phyloP scores from a whole-genome alignment of 2,113 vertebrate species.

The Ptilorrhoa leucosticta region DNA sequence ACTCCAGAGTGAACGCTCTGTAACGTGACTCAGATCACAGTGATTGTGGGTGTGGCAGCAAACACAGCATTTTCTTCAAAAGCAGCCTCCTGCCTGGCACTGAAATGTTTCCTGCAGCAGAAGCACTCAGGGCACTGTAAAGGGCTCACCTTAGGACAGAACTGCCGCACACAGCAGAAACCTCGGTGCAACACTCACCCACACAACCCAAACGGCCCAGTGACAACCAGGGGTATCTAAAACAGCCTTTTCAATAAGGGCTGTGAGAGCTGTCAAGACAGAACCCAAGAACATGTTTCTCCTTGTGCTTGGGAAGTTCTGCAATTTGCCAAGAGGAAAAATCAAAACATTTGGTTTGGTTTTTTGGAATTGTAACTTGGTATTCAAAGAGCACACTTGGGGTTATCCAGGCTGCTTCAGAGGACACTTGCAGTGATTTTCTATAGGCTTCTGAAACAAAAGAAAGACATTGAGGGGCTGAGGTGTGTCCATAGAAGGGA shows the following conservation, averaged over 20 bases:
- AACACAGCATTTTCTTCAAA: neutral
- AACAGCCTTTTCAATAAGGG: neutral
- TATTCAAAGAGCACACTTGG: neutral
- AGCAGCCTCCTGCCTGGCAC: neutral
- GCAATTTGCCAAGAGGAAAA: neutral
- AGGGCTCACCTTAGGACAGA: neutral
- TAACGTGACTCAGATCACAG: rapidly evolving
- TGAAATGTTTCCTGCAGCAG: neutral
- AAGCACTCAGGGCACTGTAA: neutral
- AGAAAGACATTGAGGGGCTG: neutral
- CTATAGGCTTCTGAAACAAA: neutral
- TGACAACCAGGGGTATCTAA: neutral
- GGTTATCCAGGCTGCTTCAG: neutral
- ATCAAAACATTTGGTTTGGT: neutral
- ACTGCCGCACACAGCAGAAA: neutral
- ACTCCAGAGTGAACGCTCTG: rapidly evolving
- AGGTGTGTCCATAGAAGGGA: neutral
- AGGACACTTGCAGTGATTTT: neutral
- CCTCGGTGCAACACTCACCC: neutral
- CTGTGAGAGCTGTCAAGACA: neutral
- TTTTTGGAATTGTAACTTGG: neutral
- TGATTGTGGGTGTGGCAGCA: neutral
- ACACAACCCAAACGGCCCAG: neutral
- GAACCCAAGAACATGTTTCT: neutral
- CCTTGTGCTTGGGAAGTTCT: neutral